These are phyloP conservation scores for Clistopyga incitator DNA, from an alignment of 2,888 invertebrate species.

Conservation along the genomic window DNA sequence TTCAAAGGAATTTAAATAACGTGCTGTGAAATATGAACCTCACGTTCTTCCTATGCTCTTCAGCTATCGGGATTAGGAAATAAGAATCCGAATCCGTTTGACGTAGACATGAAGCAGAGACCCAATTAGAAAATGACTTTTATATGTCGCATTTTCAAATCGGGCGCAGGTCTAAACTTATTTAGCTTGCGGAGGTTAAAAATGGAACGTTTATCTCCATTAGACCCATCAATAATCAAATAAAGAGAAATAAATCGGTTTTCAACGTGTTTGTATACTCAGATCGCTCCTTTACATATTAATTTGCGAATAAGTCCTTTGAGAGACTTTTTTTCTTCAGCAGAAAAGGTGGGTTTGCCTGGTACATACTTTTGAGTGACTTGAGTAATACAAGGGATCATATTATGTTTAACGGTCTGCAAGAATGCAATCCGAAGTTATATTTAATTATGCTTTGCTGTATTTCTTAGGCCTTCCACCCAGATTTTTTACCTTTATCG, in stretches of 20 bases:
- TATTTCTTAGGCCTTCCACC: too few relatives aligned
- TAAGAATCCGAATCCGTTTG: constrained; percentile 34
- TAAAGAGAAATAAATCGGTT: constrained; percentile 60
- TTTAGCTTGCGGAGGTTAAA: constrained; percentile 65
- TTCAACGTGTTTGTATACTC: constrained; percentile 30
- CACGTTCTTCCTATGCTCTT: constrained; percentile 67
- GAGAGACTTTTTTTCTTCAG: neutral
- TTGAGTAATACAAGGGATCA: neutral
- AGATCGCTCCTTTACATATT: constrained; percentile 37
- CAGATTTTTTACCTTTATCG: too few relatives aligned
- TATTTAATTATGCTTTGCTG: neutral
- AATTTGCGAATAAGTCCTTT: neutral
- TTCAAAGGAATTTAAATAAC: constrained; percentile 39
- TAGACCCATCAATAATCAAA: constrained; percentile 58
- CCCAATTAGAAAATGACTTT: constrained; percentile 51
- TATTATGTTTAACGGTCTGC: neutral
- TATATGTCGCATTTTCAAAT: constrained; percentile 67
- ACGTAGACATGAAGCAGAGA: constrained; percentile 47
- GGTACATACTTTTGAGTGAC: constrained; percentile 5
- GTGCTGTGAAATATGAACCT: constrained; percentile 63
- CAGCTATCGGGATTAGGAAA: constrained; percentile 61
- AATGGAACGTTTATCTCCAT: constrained; percentile 60
- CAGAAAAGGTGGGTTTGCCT: neutral
- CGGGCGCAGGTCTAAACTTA: constrained; percentile 48
- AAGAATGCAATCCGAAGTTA: constrained; percentile 20